phyloP scores from a whole-genome alignment of 1,140 invertebrate genomes.

The Probaryconus sp. region DNA sequence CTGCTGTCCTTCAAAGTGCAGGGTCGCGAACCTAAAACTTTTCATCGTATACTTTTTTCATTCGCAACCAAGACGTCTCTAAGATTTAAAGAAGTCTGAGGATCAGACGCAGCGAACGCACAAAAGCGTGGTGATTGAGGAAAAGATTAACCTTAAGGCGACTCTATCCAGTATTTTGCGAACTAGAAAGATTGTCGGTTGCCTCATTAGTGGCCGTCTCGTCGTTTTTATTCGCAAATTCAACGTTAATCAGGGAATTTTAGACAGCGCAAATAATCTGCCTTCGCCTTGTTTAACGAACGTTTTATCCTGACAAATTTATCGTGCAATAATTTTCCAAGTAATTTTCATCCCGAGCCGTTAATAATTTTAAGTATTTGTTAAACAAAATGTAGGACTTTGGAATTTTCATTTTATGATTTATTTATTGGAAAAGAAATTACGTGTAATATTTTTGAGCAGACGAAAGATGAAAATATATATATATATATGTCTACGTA shows the following conservation, averaged over 20 bases:
- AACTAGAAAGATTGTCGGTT: constrained; percentile 39
- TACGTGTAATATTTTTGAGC: too few species aligned
- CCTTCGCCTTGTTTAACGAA: too few species aligned
- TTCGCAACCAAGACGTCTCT: constrained; percentile 24
- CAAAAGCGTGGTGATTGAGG: constrained; percentile 63
- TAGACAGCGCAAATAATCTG: too few species aligned
- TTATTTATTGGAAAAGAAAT: too few species aligned
- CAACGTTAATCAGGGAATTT: neutral
- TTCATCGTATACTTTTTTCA: constrained; percentile 6
- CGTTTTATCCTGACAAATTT: too few species aligned
- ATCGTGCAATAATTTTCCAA: too few species aligned
- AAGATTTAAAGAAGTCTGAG: constrained; percentile 38
- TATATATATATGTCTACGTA: too few species aligned
- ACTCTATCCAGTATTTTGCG: constrained; percentile 47
- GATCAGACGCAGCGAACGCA: constrained; percentile 2
- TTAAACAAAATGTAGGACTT: too few species aligned
- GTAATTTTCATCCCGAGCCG: too few species aligned
- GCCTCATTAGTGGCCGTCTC: constrained; percentile 56
- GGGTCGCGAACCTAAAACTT: constrained; percentile 21
- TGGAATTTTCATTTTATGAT: too few species aligned
- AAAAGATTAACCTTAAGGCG: constrained; percentile 62
- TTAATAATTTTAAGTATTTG: too few species aligned
- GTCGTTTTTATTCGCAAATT: constrained; percentile 24
- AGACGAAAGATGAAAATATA: too few species aligned
- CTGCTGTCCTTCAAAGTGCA: constrained; percentile 33